These are phyloP conservation scores for Melipona beecheii DNA, from an alignment of 2,888 invertebrate genomes.

Conservation along the genomic window DNA sequence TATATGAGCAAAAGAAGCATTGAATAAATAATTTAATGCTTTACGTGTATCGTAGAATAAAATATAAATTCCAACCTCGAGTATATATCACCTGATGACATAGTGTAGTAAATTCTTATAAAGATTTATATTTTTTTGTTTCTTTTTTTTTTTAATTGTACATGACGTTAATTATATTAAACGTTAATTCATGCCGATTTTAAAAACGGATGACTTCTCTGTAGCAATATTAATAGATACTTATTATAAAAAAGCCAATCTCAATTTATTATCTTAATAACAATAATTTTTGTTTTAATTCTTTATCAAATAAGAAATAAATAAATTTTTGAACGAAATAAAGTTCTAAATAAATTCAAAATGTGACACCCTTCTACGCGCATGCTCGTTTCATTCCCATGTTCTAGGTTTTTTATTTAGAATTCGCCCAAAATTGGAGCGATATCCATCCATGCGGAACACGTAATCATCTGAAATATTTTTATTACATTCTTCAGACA, in stretches of 20 bases:
- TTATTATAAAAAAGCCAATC: conserved; percentile 9
- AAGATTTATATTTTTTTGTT: conserved; percentile 5
- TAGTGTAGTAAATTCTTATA: conserved; percentile 21
- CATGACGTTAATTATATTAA: not conserved
- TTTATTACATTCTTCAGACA: not conserved
- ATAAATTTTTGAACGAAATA: conserved; percentile 1
- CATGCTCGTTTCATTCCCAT: not conserved
- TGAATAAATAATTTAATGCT: conserved; percentile 49
- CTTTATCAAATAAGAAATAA: conserved; percentile 14
- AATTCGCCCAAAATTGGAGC: not conserved
- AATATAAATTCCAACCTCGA: conserved; percentile 28
- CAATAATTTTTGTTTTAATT: conserved; percentile 1
- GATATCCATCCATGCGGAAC: not conserved
- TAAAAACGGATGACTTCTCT: conserved; percentile 1
- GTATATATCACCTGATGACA: conserved; percentile 24
- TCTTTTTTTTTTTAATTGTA: conserved; percentile 10
- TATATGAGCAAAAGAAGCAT: conserved; percentile 26
- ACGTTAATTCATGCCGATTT: conserved; percentile 5
- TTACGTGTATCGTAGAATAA: conserved; percentile 36
- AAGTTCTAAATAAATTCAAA: conserved; percentile 6
- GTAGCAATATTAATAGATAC: conserved; percentile 36
- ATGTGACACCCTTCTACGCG: not conserved
- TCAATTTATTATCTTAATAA: not conserved
- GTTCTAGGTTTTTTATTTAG: not conserved
- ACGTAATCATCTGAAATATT: not conserved